Conservation (phyloP, 2,888 invertebrate species). For the Sarcophaga carnaria region DNA sequence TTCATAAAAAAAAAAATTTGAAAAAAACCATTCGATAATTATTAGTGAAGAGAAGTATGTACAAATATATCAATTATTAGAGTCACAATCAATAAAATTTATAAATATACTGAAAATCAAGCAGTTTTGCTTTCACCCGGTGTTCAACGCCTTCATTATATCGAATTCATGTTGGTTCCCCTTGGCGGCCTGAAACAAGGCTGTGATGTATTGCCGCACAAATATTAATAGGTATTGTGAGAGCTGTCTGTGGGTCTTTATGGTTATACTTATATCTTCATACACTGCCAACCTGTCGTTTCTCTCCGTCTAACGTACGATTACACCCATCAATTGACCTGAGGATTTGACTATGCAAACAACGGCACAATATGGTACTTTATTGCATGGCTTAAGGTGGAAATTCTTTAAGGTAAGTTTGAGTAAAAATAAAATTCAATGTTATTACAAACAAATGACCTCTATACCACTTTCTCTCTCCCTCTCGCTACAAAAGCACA, state of each 20-base stretch:
- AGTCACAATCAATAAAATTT: too few relatives aligned
- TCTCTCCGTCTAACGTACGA: constrained; percentile 97
- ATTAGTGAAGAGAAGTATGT: too few relatives aligned
- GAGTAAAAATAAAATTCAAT: not conserved
- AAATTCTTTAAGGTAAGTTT: constrained; percentile 88
- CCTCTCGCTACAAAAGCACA: not conserved
- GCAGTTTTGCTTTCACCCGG: constrained; percentile 81
- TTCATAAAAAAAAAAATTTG: too few relatives aligned
- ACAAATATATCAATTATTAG: too few relatives aligned
- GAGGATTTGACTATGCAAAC: constrained; percentile 95
- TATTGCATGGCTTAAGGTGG: constrained; percentile 90
- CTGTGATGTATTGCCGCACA: constrained; percentile 96
- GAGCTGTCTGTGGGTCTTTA: constrained; percentile 99
- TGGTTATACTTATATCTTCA: constrained; percentile 97
- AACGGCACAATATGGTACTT: constrained; percentile 95
- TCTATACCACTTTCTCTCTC: too few relatives aligned
- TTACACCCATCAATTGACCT: constrained; percentile 95
- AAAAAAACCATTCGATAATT: too few relatives aligned
- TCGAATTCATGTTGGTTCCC: constrained; percentile 99
- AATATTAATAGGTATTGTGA: constrained; percentile 90
- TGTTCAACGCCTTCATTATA: constrained; percentile 96
- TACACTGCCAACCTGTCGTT: constrained; percentile 99
- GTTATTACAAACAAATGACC: too few relatives aligned
- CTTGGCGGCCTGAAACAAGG: constrained; percentile 99
- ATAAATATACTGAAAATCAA: too few relatives aligned